These are phyloP conservation scores for human (Homo sapiens) DNA, from an alignment of 2,113 vertebrate genomes.

Conservation along the genomic window GRCh38 chr16:69829001-69829500, in stretches of 20 bases:
- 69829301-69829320: background rate
- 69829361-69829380: background rate
- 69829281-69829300: background rate
- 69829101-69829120: background rate
- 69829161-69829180: background rate
- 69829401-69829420: background rate
- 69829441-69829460: background rate
- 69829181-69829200: background rate
- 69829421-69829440: background rate
- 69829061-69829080: background rate
- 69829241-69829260: background rate
- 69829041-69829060: background rate
- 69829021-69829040: background rate
- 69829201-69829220: background rate
- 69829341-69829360: background rate
- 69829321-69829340: background rate
- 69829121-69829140: background rate
- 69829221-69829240: background rate
- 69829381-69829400: background rate
- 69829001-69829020: background rate
- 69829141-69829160: background rate
- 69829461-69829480: background rate
- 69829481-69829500: background rate
- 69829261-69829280: background rate
- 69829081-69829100: background rate